These are phyloP conservation scores for Microplitis manilae DNA, from an alignment of 2,888 invertebrate genomes.

Conservation along the genomic window DNA sequence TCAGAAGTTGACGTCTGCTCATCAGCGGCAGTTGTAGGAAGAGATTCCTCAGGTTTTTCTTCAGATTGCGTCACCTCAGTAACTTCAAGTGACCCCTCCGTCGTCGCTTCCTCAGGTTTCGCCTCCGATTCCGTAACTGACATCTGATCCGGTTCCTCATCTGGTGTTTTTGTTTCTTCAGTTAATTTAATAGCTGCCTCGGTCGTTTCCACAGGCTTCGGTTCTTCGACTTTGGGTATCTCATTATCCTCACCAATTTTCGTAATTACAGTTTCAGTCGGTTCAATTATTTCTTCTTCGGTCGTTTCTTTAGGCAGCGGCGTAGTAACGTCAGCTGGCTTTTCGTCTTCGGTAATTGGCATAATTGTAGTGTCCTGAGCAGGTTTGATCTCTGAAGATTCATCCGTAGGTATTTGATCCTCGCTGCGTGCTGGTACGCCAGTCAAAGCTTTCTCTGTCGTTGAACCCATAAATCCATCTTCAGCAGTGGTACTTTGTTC, in stretches of 20 bases:
- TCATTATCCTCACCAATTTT: slow-evolving; percentile 34
- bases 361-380: neutral
- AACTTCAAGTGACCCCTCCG: neutral
- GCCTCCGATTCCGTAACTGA: slow-evolving; percentile 22
- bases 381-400: slow-evolving; percentile 33
- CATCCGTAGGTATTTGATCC: slow-evolving; percentile 32
- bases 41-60: slow-evolving; percentile 34
- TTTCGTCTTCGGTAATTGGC: no score
- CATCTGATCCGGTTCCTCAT: no score
- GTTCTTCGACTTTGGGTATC: slow-evolving; percentile 35
- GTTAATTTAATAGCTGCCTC: slow-evolving; percentile 28
- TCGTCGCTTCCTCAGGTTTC: slow-evolving; percentile 22
- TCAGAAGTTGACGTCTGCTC: slow-evolving; percentile 35
- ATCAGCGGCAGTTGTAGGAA: no score
- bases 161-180: slow-evolving; percentile 33
- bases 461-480: slow-evolving; percentile 25
- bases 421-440: slow-evolving; percentile 35
- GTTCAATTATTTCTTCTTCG: neutral
- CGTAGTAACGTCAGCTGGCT: no score
- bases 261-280: slow-evolving; percentile 13
- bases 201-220: slow-evolving; percentile 35
- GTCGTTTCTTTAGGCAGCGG: no score
- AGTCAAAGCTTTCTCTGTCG: slow-evolving; percentile 27
- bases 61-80: slow-evolving; percentile 25
- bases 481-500: slow-evolving; percentile 18